Conservation (phyloP, 2,888 invertebrate genomes). For the Resseliella maxima region DNA sequence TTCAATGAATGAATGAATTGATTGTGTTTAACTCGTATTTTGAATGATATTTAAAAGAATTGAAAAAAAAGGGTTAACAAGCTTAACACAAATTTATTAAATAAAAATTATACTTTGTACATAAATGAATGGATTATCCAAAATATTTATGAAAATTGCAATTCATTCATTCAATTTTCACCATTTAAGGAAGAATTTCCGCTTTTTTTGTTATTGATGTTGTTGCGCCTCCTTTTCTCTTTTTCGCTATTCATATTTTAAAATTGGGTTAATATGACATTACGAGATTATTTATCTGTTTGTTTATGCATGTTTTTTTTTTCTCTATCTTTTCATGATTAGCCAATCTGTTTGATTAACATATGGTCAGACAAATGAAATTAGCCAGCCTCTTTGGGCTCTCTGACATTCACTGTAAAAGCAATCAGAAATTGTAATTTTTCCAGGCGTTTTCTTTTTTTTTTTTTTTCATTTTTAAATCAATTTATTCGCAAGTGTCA, state of each 20-base stretch:
- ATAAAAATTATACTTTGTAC: constrained; percentile 12
- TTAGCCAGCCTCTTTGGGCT: constrained; percentile 14
- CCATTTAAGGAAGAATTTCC: background rate
- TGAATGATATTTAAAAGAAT: background rate
- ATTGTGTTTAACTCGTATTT: constrained; percentile 22
- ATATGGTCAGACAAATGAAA: constrained; percentile 47
- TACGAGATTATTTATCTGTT: background rate
- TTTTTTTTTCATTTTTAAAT: constrained; percentile 6
- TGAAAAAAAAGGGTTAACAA: constrained; percentile 30
- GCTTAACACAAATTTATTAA: constrained; percentile 33
- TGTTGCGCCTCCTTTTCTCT: background rate
- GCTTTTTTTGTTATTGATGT: too few relatives aligned
- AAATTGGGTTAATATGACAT: constrained; percentile 21
- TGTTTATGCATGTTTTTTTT: background rate
- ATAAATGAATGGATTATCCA: background rate
- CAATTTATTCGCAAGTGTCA: background rate
- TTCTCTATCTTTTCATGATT: background rate
- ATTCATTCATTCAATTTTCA: background rate
- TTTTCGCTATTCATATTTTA: background rate
- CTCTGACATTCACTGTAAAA: background rate
- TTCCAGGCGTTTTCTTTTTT: constrained; percentile 23
- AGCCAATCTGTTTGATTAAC: constrained; percentile 35
- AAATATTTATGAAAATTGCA: constrained; percentile 11
- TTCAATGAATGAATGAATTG: background rate
- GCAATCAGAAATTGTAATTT: constrained; percentile 5